These are phyloP conservation scores for Catocala fraxini DNA, from an alignment of 2,888 invertebrate species.

Conservation along the genomic window DNA sequence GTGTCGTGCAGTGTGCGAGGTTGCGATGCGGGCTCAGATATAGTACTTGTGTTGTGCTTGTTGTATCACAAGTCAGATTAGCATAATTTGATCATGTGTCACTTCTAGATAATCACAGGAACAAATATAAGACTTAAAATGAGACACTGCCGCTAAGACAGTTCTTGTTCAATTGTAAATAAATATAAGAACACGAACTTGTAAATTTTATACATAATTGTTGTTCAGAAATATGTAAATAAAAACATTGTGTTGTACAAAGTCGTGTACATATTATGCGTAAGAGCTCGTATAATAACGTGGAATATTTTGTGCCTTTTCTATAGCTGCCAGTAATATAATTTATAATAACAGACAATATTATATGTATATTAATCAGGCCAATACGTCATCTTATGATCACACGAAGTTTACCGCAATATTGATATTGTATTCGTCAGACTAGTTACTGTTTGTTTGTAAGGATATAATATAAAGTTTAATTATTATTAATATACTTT, in stretches of 20 bases:
- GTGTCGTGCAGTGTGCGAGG: neutral
- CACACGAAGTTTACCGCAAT: neutral
- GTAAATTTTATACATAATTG: slow-evolving; percentile 31
- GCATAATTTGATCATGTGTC: slow-evolving; percentile 9
- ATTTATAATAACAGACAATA: slow-evolving; percentile 6
- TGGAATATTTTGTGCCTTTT: slow-evolving; percentile 56
- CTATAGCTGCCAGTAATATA: slow-evolving; percentile 64
- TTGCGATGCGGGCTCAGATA: neutral
- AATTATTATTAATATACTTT: slow-evolving; percentile 24
- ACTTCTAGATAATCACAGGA: slow-evolving; percentile 21
- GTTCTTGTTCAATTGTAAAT: slow-evolving; percentile 44
- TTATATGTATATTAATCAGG: neutral
- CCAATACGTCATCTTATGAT: neutral
- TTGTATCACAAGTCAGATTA: slow-evolving; percentile 8
- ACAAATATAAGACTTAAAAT: slow-evolving; percentile 31
- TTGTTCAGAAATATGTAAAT: slow-evolving; percentile 39
- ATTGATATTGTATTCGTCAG: slow-evolving; percentile 9
- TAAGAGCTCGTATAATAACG: slow-evolving; percentile 43
- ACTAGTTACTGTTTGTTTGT: slow-evolving; percentile 18
- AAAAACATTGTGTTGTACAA: slow-evolving; percentile 49
- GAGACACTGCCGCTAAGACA: slow-evolving; percentile 20
- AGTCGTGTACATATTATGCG: slow-evolving; percentile 77
- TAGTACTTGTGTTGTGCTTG: slow-evolving; percentile 25
- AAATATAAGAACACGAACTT: slow-evolving; percentile 19
- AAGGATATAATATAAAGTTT: slow-evolving; percentile 7